A percentile compares a stretch with the other conserved stretches of the same genome.
phyloP scores from a whole-genome alignment of 2,888 invertebrate species.

The Cyclophora punctaria region DNA sequence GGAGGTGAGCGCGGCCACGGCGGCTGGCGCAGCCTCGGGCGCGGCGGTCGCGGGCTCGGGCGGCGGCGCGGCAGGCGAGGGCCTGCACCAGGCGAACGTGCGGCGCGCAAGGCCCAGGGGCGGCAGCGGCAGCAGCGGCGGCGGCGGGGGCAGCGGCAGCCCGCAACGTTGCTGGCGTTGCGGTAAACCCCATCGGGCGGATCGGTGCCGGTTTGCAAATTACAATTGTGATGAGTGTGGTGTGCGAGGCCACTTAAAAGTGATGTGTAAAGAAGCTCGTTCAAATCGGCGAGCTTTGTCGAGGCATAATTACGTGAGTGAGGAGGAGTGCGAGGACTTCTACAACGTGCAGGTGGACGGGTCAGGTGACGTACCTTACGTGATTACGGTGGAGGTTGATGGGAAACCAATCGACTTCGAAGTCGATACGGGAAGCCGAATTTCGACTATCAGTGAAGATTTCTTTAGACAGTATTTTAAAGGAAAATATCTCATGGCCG shows the following conservation, averaged over 20 bases:
- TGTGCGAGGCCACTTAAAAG: constrained; percentile 6
- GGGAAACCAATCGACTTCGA: neutral
- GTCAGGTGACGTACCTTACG: neutral
- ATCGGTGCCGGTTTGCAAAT: neutral
- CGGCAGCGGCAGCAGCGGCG: neutral
- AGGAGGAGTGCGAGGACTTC: neutral
- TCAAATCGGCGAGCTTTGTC: neutral
- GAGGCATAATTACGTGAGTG: neutral
- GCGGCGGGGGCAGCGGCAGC: neutral
- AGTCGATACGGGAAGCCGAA: neutral
- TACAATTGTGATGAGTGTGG: constrained; percentile 2
- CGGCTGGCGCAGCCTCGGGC: neutral
- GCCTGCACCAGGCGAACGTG: neutral
- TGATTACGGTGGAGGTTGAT: neutral
- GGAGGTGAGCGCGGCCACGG: neutral
- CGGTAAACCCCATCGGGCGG: constrained; percentile 1
- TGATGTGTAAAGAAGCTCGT: constrained; percentile 1
- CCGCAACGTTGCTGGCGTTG: constrained; percentile 5
- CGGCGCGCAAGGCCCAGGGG: neutral
- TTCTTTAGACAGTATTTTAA: neutral
- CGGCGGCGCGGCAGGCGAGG: neutral
- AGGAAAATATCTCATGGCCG: neutral
- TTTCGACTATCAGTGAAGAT: neutral
- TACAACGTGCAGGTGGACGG: no score
- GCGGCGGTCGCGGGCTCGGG: neutral